Conservation (phyloP, 2,797 vertebrate species). For the Falco naumanni region DNA sequence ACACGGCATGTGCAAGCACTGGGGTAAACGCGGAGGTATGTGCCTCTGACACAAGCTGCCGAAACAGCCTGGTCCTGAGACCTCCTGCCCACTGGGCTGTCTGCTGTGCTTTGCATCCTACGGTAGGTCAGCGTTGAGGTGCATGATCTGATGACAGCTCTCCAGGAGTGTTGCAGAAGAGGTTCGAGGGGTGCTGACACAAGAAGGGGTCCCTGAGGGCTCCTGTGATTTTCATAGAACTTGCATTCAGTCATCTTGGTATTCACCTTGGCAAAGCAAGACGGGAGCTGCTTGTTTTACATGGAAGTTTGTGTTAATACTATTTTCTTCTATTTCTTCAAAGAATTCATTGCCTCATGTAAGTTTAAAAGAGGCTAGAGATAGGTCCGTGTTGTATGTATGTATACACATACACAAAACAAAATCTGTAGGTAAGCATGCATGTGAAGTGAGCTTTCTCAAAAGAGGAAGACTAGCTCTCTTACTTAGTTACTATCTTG, state of each 20-base stretch:
- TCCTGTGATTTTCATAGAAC: not conserved
- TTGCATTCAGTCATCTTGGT: not conserved
- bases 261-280: not conserved
- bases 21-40: too few relatives aligned
- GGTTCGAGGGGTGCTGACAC: not conserved
- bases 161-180: not conserved
- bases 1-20: not conserved
- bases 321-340: accelerated
- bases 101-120: too few relatives aligned
- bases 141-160: not conserved
- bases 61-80: not conserved
- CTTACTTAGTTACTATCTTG: not conserved
- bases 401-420: not conserved
- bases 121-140: accelerated
- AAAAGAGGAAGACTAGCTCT: not conserved
- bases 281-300: not conserved
- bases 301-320: not conserved
- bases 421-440: not conserved
- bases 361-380: not conserved
- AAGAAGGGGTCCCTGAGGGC: not conserved
- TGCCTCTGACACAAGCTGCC: too few relatives aligned
- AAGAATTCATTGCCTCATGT: accelerated
- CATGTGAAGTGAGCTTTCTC: not conserved
- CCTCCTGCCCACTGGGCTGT: not conserved
- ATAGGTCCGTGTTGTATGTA: not conserved